phyloP scores from a whole-genome alignment of 2,888 invertebrate genomes.

The Phortica magna region DNA sequence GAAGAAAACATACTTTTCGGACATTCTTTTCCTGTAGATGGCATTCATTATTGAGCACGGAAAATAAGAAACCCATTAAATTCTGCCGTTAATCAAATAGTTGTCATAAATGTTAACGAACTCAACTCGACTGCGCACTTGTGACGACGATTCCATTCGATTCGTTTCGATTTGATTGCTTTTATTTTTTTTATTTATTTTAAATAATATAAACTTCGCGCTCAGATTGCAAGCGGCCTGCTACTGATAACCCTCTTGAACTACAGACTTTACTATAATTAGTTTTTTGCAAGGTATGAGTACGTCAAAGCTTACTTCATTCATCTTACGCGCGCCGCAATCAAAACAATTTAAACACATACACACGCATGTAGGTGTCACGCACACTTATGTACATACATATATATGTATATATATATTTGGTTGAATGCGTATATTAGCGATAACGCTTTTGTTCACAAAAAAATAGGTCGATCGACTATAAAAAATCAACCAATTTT shows the following conservation, averaged over 20 bases:
- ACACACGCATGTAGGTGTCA: background rate
- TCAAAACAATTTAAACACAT: constrained; percentile 48
- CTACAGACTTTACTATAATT: constrained; percentile 31
- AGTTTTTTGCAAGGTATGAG: constrained; percentile 29
- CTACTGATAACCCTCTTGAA: constrained; percentile 57
- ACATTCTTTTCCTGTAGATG: background rate
- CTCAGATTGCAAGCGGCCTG: background rate
- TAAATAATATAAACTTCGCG: background rate
- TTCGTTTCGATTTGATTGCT: background rate
- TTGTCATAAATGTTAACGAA: constrained; percentile 26
- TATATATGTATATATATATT: constrained; percentile 30
- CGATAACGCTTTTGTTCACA: constrained; percentile 45
- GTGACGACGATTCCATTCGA: background rate
- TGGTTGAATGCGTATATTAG: constrained; percentile 39
- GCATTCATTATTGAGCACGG: background rate
- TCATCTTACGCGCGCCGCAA: constrained; percentile 50
- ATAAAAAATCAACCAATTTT: constrained; percentile 27
- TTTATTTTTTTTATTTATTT: constrained; percentile 3
- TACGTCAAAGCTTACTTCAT: constrained; percentile 59
- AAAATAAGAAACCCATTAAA: background rate
- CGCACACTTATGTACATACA: constrained; percentile 23
- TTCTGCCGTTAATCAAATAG: constrained; percentile 28
- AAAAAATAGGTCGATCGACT: constrained; percentile 43
- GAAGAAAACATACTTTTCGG: background rate
- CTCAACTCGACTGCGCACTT: constrained; percentile 10